These are phyloP conservation scores for Aldrovandia affinis DNA, from an alignment of 2,797 vertebrate species.

Conservation along the genomic window DNA sequence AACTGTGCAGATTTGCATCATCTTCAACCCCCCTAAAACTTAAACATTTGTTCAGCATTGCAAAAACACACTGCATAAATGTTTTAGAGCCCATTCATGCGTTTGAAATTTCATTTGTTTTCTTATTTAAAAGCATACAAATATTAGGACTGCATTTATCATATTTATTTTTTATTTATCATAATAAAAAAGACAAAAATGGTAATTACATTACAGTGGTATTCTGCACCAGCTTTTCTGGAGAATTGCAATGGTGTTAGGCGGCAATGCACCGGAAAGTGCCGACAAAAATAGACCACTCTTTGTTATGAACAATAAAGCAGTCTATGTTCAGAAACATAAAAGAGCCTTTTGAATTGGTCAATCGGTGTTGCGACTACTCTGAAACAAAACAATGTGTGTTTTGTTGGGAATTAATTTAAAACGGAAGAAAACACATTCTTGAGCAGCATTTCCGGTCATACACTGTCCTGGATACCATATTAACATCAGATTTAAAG, in stretches of 20 bases:
- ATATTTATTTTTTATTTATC: too few species aligned
- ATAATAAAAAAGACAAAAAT: neutral
- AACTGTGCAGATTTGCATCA: neutral
- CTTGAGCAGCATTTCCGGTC: neutral
- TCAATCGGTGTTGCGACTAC: neutral
- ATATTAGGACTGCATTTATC: too few species aligned
- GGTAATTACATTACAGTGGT: neutral
- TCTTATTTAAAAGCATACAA: neutral
- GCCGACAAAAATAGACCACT: neutral
- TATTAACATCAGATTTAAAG: neutral
- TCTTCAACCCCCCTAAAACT: neutral
- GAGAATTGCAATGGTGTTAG: neutral
- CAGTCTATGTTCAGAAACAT: neutral
- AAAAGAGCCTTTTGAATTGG: neutral
- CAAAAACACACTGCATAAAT: neutral
- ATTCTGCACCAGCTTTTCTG: neutral
- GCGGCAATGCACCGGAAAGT: neutral
- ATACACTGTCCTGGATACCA: neutral
- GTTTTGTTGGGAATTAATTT: conserved; percentile 3
- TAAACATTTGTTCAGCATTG: neutral
- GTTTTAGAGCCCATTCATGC: neutral
- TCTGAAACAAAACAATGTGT: neutral
- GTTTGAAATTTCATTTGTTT: neutral
- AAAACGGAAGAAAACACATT: neutral
- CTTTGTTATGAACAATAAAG: neutral